These are phyloP conservation scores for Stictonetta naevosa DNA, from an alignment of 2,113 vertebrate genomes.

Conservation along the genomic window DNA sequence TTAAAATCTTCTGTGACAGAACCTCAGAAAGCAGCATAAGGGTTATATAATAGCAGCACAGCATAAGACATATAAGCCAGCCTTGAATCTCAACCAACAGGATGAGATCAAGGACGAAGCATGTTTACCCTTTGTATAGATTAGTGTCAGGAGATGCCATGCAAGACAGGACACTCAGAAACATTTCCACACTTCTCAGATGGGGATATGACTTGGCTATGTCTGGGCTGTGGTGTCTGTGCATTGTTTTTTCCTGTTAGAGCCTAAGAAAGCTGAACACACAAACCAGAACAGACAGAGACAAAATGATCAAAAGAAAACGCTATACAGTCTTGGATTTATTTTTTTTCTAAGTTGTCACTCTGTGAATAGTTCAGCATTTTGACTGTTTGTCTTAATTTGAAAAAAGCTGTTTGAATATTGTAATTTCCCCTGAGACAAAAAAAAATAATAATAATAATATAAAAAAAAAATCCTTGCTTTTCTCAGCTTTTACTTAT, in stretches of 20 bases:
- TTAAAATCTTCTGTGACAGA: neutral
- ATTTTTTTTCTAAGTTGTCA: neutral
- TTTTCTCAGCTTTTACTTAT: slow-evolving; percentile 39
- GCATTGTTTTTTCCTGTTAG: neutral
- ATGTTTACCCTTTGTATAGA: neutral
- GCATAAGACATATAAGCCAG: neutral
- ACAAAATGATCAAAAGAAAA: neutral
- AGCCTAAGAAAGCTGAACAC: neutral
- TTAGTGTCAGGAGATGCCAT: neutral
- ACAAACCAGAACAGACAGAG: neutral
- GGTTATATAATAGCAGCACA: neutral
- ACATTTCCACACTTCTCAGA: neutral
- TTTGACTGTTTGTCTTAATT: slow-evolving; percentile 53
- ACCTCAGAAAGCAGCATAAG: neutral
- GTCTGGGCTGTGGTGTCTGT: neutral
- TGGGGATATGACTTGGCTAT: neutral
- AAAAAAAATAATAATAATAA: no score
- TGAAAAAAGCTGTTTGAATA: slow-evolving; percentile 59
- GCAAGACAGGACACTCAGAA: neutral
- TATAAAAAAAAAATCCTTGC: neutral
- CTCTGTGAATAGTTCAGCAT: neutral
- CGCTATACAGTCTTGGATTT: neutral
- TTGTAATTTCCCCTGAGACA: slow-evolving; percentile 18
- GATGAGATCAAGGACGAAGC: neutral
- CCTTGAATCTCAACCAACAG: neutral